A percentile compares a stretch with the other conserved stretches of the same genome.
These are phyloP conservation scores for Doris montereyensis DNA, from an alignment of 2,888 invertebrate genomes.

Conservation along the genomic window DNA sequence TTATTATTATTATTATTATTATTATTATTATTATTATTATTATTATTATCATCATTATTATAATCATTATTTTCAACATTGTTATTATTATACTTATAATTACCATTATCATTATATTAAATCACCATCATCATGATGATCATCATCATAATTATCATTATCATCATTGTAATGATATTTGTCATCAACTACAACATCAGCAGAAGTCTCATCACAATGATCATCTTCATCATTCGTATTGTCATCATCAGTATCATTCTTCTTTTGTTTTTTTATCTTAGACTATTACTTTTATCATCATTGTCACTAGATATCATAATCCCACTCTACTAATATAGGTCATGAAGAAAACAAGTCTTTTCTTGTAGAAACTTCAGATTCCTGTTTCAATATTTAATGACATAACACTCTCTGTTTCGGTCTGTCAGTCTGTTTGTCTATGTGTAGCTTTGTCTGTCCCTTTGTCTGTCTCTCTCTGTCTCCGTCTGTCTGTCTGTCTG, in stretches of 20 bases:
- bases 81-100: background rate
- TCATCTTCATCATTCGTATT: constrained; percentile 7
- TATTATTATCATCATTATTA: background rate
- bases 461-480: too few species aligned
- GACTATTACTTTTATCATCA: too few species aligned
- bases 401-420: too few species aligned
- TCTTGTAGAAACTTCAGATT: too few species aligned
- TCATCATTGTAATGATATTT: background rate
- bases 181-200: background rate
- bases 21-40: background rate
- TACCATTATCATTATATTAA: background rate
- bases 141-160: background rate
- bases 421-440: too few species aligned
- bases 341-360: too few species aligned
- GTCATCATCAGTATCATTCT: constrained; percentile 10
- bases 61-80: background rate
- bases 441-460: too few species aligned
- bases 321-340: too few species aligned
- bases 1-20: background rate
- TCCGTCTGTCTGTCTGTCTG: too few species aligned
- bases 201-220: background rate
- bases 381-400: too few species aligned
- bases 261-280: too few species aligned
- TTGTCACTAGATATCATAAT: too few species aligned
- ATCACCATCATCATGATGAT: background rate